These are phyloP conservation scores for Sclerurus mexicanus DNA, from an alignment of 2,113 vertebrate species.

Conservation along the genomic window DNA sequence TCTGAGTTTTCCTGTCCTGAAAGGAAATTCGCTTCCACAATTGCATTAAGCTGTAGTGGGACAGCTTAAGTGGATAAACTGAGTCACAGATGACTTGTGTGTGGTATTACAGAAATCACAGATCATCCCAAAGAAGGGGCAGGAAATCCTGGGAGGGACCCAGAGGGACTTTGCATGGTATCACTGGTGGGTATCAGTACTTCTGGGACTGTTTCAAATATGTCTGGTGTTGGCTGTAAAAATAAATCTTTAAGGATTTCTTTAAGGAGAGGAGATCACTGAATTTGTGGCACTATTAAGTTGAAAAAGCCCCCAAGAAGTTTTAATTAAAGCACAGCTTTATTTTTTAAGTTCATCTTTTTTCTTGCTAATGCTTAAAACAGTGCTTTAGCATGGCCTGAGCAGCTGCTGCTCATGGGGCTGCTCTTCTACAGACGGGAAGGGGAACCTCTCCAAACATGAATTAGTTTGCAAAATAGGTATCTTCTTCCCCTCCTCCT, in stretches of 20 bases:
- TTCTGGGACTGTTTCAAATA: background rate
- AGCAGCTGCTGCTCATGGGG: fast-evolving
- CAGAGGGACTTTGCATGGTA: background rate
- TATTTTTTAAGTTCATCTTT: background rate
- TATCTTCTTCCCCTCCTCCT: background rate
- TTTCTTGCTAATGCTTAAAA: background rate
- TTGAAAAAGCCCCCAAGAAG: background rate
- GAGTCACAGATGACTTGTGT: background rate
- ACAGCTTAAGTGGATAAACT: background rate
- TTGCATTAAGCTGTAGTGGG: background rate
- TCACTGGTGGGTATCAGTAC: fast-evolving
- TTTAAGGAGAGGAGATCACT: background rate
- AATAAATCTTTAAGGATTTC: background rate
- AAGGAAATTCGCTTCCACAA: background rate
- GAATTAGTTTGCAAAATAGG: background rate
- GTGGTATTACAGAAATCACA: fast-evolving
- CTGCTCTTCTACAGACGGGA: background rate
- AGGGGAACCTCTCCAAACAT: background rate
- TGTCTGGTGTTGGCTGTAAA: background rate
- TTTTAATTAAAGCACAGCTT: background rate
- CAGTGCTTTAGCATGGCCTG: fast-evolving
- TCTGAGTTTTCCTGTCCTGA: background rate
- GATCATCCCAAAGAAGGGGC: background rate
- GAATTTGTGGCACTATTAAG: background rate
- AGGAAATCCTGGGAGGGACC: background rate